phyloP scores from a whole-genome alignment of 2,797 vertebrate species.

The Dendrocincla fuliginosa region DNA sequence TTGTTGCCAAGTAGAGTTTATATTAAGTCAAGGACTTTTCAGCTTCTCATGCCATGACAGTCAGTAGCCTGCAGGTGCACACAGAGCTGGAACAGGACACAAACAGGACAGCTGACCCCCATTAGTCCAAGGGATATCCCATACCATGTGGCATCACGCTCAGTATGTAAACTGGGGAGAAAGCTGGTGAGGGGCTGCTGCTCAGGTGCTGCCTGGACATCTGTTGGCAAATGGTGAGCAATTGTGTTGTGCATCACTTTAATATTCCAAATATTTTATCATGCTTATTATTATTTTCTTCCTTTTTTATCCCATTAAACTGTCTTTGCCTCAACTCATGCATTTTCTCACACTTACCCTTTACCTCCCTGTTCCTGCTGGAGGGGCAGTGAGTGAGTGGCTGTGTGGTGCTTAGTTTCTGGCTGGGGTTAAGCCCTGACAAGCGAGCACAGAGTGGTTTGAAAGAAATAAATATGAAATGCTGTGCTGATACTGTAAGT shows the following conservation, averaged over 20 bases:
- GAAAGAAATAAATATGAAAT: neutral
- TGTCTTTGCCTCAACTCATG: neutral
- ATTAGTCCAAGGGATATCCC: neutral
- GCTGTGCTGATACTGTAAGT: neutral
- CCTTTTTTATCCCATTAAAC: neutral
- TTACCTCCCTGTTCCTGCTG: neutral
- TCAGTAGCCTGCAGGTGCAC: rapidly evolving
- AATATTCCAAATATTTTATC: neutral
- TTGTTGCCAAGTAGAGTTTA: neutral
- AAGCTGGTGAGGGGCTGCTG: neutral
- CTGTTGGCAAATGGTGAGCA: neutral
- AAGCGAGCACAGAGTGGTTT: neutral
- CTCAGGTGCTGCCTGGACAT: neutral
- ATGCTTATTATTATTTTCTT: neutral
- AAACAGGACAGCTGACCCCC: neutral
- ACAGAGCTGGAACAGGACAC: neutral
- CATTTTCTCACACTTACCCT: neutral
- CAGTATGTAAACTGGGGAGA: neutral
- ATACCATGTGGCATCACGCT: neutral
- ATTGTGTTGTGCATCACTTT: neutral
- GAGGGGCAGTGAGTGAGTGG: neutral
- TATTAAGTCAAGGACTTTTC: neutral
- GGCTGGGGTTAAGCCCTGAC: neutral
- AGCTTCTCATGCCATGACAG: neutral
- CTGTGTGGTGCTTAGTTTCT: neutral